Evolutionary conservation across 2,797 vertebrate species (phyloP), one percentile per base, ranked within the genome.

Genomic region (Pogoniulus pusillus): DNA sequence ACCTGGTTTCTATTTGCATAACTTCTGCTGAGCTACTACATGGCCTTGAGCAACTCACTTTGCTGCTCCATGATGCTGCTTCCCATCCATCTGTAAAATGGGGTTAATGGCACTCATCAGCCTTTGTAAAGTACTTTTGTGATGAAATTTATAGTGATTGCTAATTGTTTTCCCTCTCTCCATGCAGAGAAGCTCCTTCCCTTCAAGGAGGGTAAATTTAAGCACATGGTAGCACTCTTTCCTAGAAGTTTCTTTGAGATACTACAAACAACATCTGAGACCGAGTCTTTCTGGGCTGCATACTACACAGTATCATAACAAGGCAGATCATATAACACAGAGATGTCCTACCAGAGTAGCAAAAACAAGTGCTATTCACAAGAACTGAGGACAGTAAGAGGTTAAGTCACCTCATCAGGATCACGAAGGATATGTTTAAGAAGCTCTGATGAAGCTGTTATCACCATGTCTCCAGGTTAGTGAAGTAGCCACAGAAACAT

Each of bases 21-120:
- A 69, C 69, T 57, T 76, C 87, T 74, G 51, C 85, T 89, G 32
- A 76, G 86, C 53, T 82, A 78, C 49, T 73, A 5, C 22, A 66
- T 60, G 80, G 93, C 92, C 85, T 90, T 94, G 64, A 90, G 85
- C 80, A 93, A 89, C 83, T 58, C 47, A 54, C 86, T 86, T 69
- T 80, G 73, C 80, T 73, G 90, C 64, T 87, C 66, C 93, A 81
- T 51, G 82, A 57, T 93, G 87, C 77, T 63, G 63, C 49, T 96
- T 94, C 80, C 76, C 64, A 93, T 51, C 93, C 87, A 73, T 80
- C 92, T 95, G 82, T 82, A 95, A 96, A 94, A 79, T 47, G 60
- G 78, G 93, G 92, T 90, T 92, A 77, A 94, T 92, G 90, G 88
- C 58, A 92, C 83, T 93, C 89, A 90, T 2, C 88, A 87, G 78